Conservation (phyloP, 2,797 vertebrate species). For the Sebastes steindachneri region DNA sequence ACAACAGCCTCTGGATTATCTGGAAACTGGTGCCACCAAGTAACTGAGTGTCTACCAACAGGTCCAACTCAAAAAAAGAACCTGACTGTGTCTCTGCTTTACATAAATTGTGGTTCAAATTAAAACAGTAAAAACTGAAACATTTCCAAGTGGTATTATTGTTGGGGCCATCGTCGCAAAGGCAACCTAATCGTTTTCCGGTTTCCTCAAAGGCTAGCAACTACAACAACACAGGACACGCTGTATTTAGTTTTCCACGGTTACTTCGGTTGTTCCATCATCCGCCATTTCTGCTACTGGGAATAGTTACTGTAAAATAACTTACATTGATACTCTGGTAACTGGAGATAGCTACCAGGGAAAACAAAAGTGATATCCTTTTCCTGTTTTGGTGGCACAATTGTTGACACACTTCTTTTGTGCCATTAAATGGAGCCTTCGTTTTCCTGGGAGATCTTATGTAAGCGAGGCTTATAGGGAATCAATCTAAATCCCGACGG, state of each 20-base stretch:
- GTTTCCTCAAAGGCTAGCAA: too few species aligned
- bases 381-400: not conserved
- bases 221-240: too few species aligned
- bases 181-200: too few species aligned
- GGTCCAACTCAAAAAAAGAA: not conserved
- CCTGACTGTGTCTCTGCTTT: not conserved
- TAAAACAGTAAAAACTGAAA: not conserved
- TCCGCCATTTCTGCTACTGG: too few species aligned
- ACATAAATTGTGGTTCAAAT: not conserved
- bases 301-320: not conserved
- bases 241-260: too few species aligned
- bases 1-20: not conserved
- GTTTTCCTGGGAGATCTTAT: not conserved
- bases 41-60: not conserved
- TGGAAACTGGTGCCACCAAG: not conserved
- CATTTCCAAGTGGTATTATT: too few species aligned
- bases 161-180: too few species aligned
- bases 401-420: not conserved
- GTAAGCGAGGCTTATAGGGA: not conserved
- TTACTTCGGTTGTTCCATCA: too few species aligned
- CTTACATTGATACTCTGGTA: not conserved
- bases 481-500: fast-evolving
- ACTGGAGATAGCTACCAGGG: not conserved
- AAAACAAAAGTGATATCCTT: too few species aligned
- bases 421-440: not conserved